phyloP scores from a whole-genome alignment of 2,888 invertebrate species.

The Tridacna gigas region DNA sequence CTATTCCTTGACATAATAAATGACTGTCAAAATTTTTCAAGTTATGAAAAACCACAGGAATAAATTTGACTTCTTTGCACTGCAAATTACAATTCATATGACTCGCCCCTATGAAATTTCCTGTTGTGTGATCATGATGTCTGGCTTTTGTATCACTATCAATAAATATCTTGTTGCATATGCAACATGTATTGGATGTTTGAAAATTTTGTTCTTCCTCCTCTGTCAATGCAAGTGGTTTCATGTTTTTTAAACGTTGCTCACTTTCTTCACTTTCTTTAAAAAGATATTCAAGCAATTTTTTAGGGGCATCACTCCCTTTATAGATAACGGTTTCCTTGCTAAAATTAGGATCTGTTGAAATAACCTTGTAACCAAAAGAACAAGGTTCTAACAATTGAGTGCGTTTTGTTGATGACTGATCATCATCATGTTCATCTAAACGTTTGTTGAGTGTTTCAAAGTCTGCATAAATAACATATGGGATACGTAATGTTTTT shows the following conservation, averaged over 20 bases:
- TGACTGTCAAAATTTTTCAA: conserved; percentile 43
- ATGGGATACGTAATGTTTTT: conserved; percentile 48
- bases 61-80: conserved; percentile 27
- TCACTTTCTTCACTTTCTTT: conserved; percentile 38
- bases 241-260: conserved; percentile 20
- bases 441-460: conserved; percentile 47
- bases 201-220: conserved; percentile 53
- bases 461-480: conserved; percentile 58
- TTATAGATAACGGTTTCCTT: conserved; percentile 17
- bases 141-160: not conserved
- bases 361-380: conserved; percentile 30
- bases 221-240: conserved; percentile 29
- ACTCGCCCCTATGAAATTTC: conserved; percentile 33
- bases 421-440: not conserved
- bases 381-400: conserved; percentile 31
- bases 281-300: conserved; percentile 19
- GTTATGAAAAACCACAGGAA: conserved; percentile 43
- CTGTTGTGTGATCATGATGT: conserved; percentile 43
- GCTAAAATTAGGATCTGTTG: conserved; percentile 14
- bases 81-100: conserved; percentile 36
- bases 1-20: conserved; percentile 17
- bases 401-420: conserved; percentile 19
- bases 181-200: conserved; percentile 3
- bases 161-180: conserved; percentile 8
- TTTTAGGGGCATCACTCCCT: conserved; percentile 21